Conservation (phyloP, 2,113 vertebrate genomes). For the Choloepus hoffmanni region DNA sequence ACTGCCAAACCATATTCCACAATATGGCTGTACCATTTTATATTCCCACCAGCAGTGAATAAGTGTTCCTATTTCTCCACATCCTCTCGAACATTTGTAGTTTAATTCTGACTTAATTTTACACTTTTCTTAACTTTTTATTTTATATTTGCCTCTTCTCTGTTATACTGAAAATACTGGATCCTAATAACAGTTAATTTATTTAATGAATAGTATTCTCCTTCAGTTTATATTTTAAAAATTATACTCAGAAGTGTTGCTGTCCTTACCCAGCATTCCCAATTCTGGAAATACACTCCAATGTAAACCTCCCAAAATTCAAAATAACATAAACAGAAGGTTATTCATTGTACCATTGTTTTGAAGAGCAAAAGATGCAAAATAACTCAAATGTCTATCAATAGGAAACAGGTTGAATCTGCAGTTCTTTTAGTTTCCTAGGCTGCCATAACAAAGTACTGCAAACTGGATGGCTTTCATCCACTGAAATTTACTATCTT, state of each 20-base stretch:
- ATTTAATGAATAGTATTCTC: background rate
- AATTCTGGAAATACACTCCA: background rate
- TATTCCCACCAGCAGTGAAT: too few relatives aligned
- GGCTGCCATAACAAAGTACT: too few relatives aligned
- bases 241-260: background rate
- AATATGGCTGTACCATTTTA: too few relatives aligned
- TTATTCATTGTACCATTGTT: too few relatives aligned
- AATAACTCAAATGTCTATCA: background rate
- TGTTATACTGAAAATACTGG: background rate
- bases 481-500: too few relatives aligned
- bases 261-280: background rate
- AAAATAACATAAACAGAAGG: background rate
- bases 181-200: background rate
- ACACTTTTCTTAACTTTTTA: background rate
- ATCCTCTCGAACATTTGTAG: too few relatives aligned
- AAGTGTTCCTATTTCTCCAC: too few relatives aligned
- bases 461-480: too few relatives aligned
- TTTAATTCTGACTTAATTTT: background rate
- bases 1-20: too few relatives aligned
- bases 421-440: too few relatives aligned
- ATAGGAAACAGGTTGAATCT: background rate
- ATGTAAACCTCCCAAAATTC: background rate
- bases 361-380: background rate
- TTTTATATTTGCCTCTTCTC: background rate
- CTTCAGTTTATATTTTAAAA: background rate